A percentile compares a stretch with the other conserved stretches of the same genome.
Evolutionary conservation across 2,113 vertebrate genomes (phyloP).

Genomic region (Megaceryle torquata): DNA sequence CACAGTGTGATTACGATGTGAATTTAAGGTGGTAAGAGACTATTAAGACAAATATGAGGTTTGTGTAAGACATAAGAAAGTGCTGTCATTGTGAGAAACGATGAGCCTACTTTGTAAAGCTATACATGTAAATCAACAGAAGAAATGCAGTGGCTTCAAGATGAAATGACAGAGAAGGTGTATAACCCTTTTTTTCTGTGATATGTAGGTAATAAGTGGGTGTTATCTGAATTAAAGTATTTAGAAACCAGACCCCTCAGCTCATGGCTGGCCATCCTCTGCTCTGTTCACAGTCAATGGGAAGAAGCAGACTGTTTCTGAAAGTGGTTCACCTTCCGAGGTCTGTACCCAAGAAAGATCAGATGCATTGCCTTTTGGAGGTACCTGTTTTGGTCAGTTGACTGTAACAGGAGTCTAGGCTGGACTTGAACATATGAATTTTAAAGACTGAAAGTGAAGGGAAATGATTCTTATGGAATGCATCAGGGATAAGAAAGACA

Average conservation of each 20-base stretch:
- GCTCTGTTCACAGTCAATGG: neutral
- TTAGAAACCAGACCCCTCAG: neutral
- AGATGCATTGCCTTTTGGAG: neutral
- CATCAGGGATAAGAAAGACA: neutral
- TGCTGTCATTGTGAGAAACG: neutral
- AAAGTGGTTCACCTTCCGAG: neutral
- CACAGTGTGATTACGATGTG: neutral
- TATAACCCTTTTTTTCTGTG: neutral
- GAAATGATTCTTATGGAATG: fast-evolving
- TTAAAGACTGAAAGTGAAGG: neutral
- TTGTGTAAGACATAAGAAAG: neutral
- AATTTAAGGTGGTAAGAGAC: neutral
- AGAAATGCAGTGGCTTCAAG: neutral
- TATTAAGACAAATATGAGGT: neutral
- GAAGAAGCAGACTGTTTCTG: neutral
- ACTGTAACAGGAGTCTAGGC: neutral
- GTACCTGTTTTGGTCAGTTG: neutral
- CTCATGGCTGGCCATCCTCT: neutral
- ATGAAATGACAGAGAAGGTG: neutral
- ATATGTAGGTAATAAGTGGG: neutral
- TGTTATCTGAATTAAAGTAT: neutral
- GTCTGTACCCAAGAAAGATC: neutral
- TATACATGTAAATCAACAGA: neutral
- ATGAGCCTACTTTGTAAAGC: neutral
- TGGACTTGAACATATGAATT: neutral